A percentile compares a stretch with the other conserved stretches of the same genome.
phyloP scores from a whole-genome alignment of 2,113 vertebrate genomes.

The Peromyscus californicus region DNA sequence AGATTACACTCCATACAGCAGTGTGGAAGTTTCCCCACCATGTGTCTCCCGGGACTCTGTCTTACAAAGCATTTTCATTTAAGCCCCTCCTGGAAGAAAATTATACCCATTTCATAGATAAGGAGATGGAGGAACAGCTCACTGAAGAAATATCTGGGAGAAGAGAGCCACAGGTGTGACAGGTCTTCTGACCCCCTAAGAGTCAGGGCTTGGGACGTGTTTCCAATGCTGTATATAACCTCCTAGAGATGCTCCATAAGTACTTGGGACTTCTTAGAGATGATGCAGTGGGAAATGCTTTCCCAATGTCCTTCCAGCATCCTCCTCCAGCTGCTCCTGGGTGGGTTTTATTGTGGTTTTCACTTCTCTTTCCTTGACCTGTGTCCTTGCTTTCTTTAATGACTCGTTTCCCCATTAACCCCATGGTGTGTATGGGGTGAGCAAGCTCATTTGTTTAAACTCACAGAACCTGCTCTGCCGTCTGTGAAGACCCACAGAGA shows the following conservation, averaged over 20 bases:
- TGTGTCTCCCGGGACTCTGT: background rate
- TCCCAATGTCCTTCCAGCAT: background rate
- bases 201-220: background rate
- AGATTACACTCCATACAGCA: background rate
- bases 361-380: background rate
- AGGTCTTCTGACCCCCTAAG: background rate
- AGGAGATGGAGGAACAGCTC: background rate
- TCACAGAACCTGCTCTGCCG: background rate
- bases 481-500: background rate
- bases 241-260: rapidly evolving
- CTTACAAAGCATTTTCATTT: background rate
- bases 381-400: background rate
- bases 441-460: background rate
- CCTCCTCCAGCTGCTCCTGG: background rate
- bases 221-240: background rate
- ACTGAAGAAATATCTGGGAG: background rate
- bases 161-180: background rate
- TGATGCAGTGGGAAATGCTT: background rate
- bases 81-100: background rate
- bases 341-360: background rate
- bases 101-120: background rate
- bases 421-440: background rate
- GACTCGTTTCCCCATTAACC: background rate
- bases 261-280: background rate
- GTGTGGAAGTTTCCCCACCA: background rate